Evolutionary conservation across 1,140 invertebrate species (phyloP), one percentile per base, ranked within the genome.

Genomic region (Drosophila erecta): DNA sequence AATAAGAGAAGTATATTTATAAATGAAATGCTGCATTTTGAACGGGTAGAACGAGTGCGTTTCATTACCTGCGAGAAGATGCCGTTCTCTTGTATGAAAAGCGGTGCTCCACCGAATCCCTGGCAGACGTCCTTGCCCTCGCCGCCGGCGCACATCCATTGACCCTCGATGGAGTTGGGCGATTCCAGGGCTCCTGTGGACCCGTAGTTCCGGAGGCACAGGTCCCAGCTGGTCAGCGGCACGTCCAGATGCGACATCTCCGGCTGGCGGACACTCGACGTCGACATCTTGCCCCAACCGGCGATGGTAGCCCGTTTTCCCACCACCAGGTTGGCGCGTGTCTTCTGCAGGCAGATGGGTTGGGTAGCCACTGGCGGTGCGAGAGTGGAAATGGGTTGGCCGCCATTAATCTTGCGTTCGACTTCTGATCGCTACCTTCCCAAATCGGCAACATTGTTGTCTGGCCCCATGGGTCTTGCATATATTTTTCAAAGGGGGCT

Each of bases 21-120:
- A 24, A 7, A 8, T 0, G 2, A 30, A 30, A 30, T 30, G 7
- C 8, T 10, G 30, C 8, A 3, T 10, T 30, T 30, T 40, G 3
- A 17, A 8, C 8, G n/a, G n/a, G 15, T 40, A 2, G 7, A 15
- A 2, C 4, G 14, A 40, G 7, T 2, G 30, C 30, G 7, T 30
- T 30, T 30, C 2, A 20, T 12, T 71, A 95, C 95, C 93, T 95
- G 95, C 40, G 94, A 94, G 90, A 94, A 94, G 35, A 93, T 93
- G 3, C 93, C 93, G 44, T 94, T 94, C 60, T 94, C 93, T 41
- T 92, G 93, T 0, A 95, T 80, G 37, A 96, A 83, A 3, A 96
- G 86, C 0, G 95, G 95, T 0, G 95, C 94, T 8, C 95, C 95
- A 5, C 95, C 95, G 75, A 96, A 96, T 2, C 95, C 95, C 8